Base-by-base conservation (phyloP, 1,140 invertebrate genomes). In the Drosophila novamexicana region DNA sequence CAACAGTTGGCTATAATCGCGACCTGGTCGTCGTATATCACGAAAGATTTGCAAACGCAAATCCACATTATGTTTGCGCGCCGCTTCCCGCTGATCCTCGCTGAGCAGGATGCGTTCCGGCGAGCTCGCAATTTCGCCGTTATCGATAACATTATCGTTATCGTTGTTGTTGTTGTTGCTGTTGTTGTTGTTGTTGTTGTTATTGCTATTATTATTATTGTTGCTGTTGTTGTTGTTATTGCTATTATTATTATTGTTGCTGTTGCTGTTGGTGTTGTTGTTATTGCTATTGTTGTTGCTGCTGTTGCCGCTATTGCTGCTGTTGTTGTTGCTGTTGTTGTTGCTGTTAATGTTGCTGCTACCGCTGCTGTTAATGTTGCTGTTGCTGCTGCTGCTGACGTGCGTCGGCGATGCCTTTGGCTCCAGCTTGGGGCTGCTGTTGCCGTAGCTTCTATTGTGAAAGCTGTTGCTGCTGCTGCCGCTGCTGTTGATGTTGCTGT, bases 1-100 rank as follows among this genome's bases (percentile, higher is more conserved):
- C 82, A 97, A 95, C 73, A 98, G 91, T 70, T 93, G 94, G 9
- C 93, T 93, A 84, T 96, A 96, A 94, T 96, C 96, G 39, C 93
- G 93, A 4, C 93, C 93, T 0, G 93, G 93, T 57, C 90, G 90
- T 4, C 93, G 91, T 32, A 94, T 93, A 59, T 94, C 89, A 68
- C 91, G 96, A 94, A 92, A 96, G 94, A 93, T 92, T 78, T 93
- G 90, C 61, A 93, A 80, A 42, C 93, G 77, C 54, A 93, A 81
- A 71, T 94, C 92, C n/a, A 92, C 78, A 76, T 93, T 93, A 68
- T 93, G 92, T 52, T 74, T 83, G 5, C 93, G 92, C 16, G 93
- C 93, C 47, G 93, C 91, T 50, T 93, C 92, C 6, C 89, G 80
- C 40, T 91, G 88, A 63, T 93, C 93, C 49, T 91, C 88, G 79